Evolutionary conservation across 2,888 invertebrate genomes (phyloP), one percentile per base, ranked within the genome.

Genomic region (Leptarthrus brevirostris): DNA sequence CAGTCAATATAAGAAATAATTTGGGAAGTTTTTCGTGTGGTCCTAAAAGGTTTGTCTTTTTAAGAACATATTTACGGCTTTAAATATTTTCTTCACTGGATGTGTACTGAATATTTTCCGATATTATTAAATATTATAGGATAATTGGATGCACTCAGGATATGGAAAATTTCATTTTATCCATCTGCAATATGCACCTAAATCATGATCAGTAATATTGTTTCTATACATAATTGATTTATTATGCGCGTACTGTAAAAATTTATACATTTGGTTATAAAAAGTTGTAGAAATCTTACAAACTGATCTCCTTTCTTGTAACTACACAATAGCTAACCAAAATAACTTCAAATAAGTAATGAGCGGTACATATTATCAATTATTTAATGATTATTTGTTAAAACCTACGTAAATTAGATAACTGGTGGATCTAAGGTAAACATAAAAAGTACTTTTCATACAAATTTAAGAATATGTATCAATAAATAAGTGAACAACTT

Each of bases 211-310:
- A n/a, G n/a, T n/a, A n/a, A n/a, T n/a, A n/a, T n/a, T n/a, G n/a
- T n/a, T 5, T 30, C 30, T 30, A 3, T 30, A 30, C 30, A 30
- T 30, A 30, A 30, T 30, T 30, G 4, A 30, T 52, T 52, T 66
- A 66, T 66, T 47, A 66, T 47, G 22, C 36, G 26, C 36, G 16
- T 58, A 20, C 36, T 16, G 16, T 58, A 47, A 47, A 66, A 66
- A 52, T 69, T 18, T 69, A 69, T 52, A 69, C 26, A 69, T 69
- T 69, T 52, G 69, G 49, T 69, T 69, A 69, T 69, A 54, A 69
- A 69, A 69, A 69, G 18, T 52, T 69, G 69, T 69, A 69, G 26
- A 69, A 69, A 69, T 69, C 52, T 49, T 66, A 66, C 26, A 26
- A 66, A 66, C 36, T 66, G 64, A 66, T 47, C 47, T 66, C 26